Evolutionary conservation across 2,113 vertebrate genomes (phyloP).

Genomic region (Promerops cafer): DNA sequence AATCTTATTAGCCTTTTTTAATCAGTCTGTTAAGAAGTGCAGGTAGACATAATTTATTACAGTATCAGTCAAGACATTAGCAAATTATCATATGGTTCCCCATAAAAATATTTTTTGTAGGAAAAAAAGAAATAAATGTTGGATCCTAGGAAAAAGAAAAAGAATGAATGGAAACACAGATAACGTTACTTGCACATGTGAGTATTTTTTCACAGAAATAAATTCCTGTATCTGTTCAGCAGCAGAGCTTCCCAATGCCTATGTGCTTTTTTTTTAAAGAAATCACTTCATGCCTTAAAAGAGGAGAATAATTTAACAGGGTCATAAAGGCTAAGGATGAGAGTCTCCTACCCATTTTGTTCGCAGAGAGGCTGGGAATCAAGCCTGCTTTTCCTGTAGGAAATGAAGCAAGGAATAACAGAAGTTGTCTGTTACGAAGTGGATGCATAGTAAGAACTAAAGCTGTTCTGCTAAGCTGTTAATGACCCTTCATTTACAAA

Average conservation of each 20-base stretch:
- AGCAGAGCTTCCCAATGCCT: neutral
- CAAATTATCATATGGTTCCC: neutral
- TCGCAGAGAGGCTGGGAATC: neutral
- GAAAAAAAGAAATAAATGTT: neutral
- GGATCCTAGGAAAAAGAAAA: neutral
- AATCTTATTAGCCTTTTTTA: neutral
- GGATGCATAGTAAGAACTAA: neutral
- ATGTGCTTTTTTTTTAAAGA: neutral
- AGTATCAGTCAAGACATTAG: neutral
- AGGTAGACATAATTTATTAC: neutral
- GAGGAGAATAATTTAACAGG: neutral
- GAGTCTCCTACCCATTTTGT: neutral
- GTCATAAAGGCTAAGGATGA: neutral
- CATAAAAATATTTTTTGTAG: neutral
- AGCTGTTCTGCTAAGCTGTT: neutral
- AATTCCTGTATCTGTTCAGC: neutral
- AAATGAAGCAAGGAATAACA: neutral
- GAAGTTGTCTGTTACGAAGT: neutral
- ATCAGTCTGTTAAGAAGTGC: neutral
- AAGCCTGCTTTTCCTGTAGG: neutral
- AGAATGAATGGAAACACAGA: neutral
- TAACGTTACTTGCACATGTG: accelerated
- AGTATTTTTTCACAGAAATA: neutral
- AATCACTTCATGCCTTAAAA: neutral
- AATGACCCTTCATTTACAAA: neutral